Evolutionary conservation across 2,888 invertebrate genomes (phyloP).

Genomic region (Sialis lutaria): DNA sequence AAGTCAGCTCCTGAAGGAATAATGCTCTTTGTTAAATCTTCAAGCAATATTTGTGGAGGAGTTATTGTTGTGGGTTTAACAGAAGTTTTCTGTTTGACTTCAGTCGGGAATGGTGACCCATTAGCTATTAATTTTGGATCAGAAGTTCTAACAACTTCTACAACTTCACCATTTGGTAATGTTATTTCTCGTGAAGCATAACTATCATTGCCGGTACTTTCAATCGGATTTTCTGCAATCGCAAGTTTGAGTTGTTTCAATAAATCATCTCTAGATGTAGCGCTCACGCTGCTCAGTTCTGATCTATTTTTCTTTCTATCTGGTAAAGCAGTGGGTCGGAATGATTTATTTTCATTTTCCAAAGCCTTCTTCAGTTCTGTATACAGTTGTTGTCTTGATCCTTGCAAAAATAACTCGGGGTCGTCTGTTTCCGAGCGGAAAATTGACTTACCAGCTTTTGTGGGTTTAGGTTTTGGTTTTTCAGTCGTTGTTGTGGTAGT

Average conservation of each 20-base stretch:
- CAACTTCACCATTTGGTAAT: slow-evolving; percentile 55
- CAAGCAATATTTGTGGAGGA: slow-evolving; percentile 49
- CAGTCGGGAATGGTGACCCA: slow-evolving; percentile 15
- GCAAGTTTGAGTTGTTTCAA: slow-evolving; percentile 58
- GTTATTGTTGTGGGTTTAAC: slow-evolving; percentile 30
- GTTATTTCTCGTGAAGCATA: slow-evolving; percentile 57
- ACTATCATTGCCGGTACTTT: slow-evolving; percentile 45
- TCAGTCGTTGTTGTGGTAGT: slow-evolving; percentile 42
- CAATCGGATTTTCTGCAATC: slow-evolving; percentile 46
- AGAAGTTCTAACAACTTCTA: slow-evolving; percentile 52
- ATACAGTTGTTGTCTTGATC: slow-evolving; percentile 32
- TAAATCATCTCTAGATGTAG: slow-evolving; percentile 50
- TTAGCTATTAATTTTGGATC: slow-evolving; percentile 42
- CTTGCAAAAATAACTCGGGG: slow-evolving; percentile 25
- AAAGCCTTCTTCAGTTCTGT: slow-evolving; percentile 1
- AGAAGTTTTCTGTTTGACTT: slow-evolving; percentile 12
- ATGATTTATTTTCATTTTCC: background rate
- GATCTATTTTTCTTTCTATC: slow-evolving; percentile 16
- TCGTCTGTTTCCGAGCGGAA: slow-evolving; percentile 10
- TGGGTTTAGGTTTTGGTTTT: slow-evolving; percentile 18
- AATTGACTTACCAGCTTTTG: background rate
- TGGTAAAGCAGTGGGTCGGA: background rate
- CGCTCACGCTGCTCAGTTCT: slow-evolving; percentile 26
- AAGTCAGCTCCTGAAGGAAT: slow-evolving; percentile 64
- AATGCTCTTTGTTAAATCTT: slow-evolving; percentile 63